Evolutionary conservation across 2,113 vertebrate genomes (phyloP).

Genomic region (Myanophis thanlyinensis): DNA sequence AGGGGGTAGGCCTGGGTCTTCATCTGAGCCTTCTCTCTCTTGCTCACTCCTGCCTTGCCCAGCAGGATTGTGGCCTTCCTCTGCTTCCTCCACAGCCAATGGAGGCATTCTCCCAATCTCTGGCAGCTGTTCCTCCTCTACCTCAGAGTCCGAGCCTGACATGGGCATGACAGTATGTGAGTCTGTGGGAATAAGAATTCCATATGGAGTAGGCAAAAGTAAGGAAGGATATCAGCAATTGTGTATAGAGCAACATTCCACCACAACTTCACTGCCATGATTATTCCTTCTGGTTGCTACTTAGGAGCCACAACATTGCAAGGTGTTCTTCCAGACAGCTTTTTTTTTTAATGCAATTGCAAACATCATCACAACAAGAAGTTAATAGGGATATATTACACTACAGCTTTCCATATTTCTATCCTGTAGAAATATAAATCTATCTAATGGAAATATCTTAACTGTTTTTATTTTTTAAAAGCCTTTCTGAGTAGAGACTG

Average conservation of each 20-base stretch:
- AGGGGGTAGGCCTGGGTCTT: too few species aligned
- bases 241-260: too few species aligned
- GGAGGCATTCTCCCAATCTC: too few species aligned
- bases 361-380: not conserved
- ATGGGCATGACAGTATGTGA: too few species aligned
- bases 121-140: too few species aligned
- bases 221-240: not conserved
- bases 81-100: too few species aligned
- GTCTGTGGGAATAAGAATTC: not conserved
- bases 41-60: too few species aligned
- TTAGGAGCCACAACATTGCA: not conserved
- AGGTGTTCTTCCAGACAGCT: not conserved
- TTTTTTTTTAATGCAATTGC: not conserved
- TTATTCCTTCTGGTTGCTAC: not conserved
- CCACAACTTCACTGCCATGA: not conserved
- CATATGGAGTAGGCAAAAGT: not conserved
- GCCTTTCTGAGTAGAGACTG: not conserved
- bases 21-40: too few species aligned
- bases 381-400: not conserved
- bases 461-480: not conserved
- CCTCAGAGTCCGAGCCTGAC: too few species aligned
- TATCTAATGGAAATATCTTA: not conserved
- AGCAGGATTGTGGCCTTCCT: too few species aligned
- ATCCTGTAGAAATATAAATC: not conserved
- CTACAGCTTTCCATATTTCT: not conserved